Evolutionary conservation across 2,888 invertebrate species (phyloP).

Genomic region (Rotaria sp.): DNA sequence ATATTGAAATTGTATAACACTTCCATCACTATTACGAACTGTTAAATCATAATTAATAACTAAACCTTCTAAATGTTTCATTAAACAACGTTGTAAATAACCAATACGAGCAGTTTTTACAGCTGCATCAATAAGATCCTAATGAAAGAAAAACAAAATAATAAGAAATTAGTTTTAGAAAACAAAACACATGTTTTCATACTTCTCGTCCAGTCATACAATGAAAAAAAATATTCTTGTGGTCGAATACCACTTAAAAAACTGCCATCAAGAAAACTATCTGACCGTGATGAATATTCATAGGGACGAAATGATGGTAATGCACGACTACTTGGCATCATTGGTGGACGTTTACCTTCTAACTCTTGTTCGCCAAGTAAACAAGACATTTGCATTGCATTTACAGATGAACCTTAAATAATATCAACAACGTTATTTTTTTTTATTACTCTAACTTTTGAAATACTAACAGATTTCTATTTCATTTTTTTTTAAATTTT

Average conservation of each 20-base stretch:
- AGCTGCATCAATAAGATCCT: constrained; percentile 96
- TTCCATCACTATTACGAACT: constrained; percentile 85
- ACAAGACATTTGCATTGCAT: constrained; percentile 96
- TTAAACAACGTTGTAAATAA: constrained; percentile 88
- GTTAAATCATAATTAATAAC: constrained; percentile 83
- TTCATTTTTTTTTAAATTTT: no score
- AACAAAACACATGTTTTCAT: not conserved
- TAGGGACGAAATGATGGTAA: constrained; percentile 83
- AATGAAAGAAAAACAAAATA: constrained; percentile 42
- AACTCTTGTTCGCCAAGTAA: constrained; percentile 93
- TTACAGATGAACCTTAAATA: constrained; percentile 59
- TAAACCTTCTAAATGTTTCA: constrained; percentile 95
- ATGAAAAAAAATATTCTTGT: constrained; percentile 96
- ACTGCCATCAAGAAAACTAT: constrained; percentile 89
- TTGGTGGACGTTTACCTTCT: constrained; percentile 88
- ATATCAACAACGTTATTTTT: not conserved
- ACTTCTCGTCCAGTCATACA: constrained; percentile 99
- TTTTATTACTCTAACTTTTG: no score
- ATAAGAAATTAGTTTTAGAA: not conserved
- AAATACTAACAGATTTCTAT: no score
- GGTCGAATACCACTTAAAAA: constrained; percentile 97
- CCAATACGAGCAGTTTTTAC: constrained; percentile 98
- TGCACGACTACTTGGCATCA: constrained; percentile 80
- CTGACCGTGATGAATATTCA: constrained; percentile 79
- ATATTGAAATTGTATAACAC: constrained; percentile 73